Base-by-base conservation (phyloP, 2,888 invertebrate species). In the Chromoteleia sp. region DNA sequence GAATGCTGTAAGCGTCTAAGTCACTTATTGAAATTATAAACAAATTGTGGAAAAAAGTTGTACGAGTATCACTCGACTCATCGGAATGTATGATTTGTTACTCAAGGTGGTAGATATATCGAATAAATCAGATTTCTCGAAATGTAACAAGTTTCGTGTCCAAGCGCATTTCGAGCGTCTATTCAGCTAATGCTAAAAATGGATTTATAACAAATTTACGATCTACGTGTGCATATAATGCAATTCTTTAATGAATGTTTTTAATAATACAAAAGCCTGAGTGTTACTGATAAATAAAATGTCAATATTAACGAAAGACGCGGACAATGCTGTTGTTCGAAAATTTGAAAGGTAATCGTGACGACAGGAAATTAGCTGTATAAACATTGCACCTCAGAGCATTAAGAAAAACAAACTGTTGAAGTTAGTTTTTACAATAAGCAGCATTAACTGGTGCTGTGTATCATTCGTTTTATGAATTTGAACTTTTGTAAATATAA, bases 401-500 rank as follows among this genome's bases (percentile, higher is more conserved):
- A 52, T 52, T 21, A 33, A 10, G 29, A 33, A 39, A 19, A 63
- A 54, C 8, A 21, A 29, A 5, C 39, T 39, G 12, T 14, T 45
- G 21, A 10, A 12, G 15, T 74, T 48, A 50, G 58, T 74, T 75
- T 71, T 58, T 65, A 75, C 30, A 41, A 50, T 21, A 30, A 41
- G 29, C 58, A 41, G 58, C 58, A 67, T 39, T 50, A 12, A 58
- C 8, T 48, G 54, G 21, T 67, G 65, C 65, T 75, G 58, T 43
- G 30, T 50, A 58, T 58, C 58, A 67, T 65, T 56, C 56, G 33
- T 54, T 56, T 67, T 58, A 25, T 50, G 29, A 58, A 58, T 36
- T 50, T 39, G 19, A 74, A 65, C 12, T 48, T 74, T 65, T 74
- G 74, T 74, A 74, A 63, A 74, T 75, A 67, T 48, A 54, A 74